Evolutionary conservation across 2,888 invertebrate species (phyloP).

Genomic region (Melanchra persicariae): DNA sequence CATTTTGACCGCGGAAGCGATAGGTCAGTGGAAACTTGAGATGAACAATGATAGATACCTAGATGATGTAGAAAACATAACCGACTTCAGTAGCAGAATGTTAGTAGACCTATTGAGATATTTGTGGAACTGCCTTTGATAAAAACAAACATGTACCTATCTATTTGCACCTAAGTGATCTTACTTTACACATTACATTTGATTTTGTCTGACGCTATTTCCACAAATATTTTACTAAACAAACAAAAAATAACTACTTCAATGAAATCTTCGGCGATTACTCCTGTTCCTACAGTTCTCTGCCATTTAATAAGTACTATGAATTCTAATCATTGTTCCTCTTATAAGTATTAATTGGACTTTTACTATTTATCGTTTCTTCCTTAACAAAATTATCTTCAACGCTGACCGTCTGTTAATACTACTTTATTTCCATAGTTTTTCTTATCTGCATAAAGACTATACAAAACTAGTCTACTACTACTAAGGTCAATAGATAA

Average conservation of each 20-base stretch:
- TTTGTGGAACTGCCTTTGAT: conserved; percentile 54
- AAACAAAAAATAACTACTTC: conserved; percentile 1
- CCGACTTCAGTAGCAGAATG: conserved; percentile 16
- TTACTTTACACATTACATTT: too few species aligned
- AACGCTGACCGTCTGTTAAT: conserved; percentile 54
- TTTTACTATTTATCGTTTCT: conserved; percentile 7
- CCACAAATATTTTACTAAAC: conserved; percentile 42
- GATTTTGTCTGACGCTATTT: conserved; percentile 17
- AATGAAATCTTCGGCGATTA: background rate
- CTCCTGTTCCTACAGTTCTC: background rate
- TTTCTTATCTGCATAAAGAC: conserved; percentile 29
- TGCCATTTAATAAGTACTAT: background rate
- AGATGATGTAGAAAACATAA: conserved; percentile 31
- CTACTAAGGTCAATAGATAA: conserved; percentile 41
- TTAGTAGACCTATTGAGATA: conserved; percentile 18
- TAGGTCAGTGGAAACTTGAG: conserved; percentile 83
- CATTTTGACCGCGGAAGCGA: conserved; percentile 84
- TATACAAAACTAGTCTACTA: conserved; percentile 47
- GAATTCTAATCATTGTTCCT: conserved; percentile 39
- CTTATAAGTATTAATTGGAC: conserved; percentile 25
- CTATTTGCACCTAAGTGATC: too few species aligned
- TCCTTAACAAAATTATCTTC: conserved; percentile 43
- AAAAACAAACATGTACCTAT: too few species aligned
- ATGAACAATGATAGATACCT: conserved; percentile 65
- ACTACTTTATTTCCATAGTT: background rate